These are phyloP conservation scores for Psococerastis gibbosa DNA, from an alignment of 2,888 invertebrate species.

Conservation along the genomic window DNA sequence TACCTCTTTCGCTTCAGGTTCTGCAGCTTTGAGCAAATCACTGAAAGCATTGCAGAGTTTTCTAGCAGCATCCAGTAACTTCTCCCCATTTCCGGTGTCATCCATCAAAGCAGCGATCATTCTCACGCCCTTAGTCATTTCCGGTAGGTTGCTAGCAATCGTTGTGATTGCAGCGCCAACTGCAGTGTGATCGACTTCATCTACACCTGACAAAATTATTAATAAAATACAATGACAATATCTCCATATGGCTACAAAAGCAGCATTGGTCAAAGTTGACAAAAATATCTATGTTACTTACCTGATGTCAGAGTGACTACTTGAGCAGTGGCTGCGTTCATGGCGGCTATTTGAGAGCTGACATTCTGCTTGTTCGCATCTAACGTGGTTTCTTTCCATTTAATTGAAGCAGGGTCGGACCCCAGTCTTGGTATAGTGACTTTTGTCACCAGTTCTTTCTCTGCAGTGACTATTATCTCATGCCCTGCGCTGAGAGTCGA, in stretches of 20 bases:
- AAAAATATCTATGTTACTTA: slow-evolving; percentile 18
- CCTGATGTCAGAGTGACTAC: slow-evolving; percentile 78
- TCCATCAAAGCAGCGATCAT: slow-evolving; percentile 93
- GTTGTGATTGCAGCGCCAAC: slow-evolving; percentile 95
- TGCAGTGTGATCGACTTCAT: slow-evolving; percentile 87
- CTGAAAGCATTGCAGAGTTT: slow-evolving; percentile 84
- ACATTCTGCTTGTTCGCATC: slow-evolving; percentile 93
- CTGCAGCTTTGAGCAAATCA: slow-evolving; percentile 85
- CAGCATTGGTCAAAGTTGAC: neutral
- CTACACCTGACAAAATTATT: slow-evolving; percentile 26
- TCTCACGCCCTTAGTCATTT: slow-evolving; percentile 86
- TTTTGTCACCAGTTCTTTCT: slow-evolving; percentile 47
- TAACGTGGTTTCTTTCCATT: slow-evolving; percentile 87
- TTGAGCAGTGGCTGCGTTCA: slow-evolving; percentile 98
- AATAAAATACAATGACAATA: neutral
- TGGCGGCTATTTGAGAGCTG: slow-evolving; percentile 91
- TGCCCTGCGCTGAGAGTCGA: slow-evolving; percentile 81
- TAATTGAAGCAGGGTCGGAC: slow-evolving; percentile 64
- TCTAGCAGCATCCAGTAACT: slow-evolving; percentile 78
- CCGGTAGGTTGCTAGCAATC: slow-evolving; percentile 88
- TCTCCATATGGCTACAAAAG: slow-evolving; percentile 1
- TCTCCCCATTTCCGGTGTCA: slow-evolving; percentile 61
- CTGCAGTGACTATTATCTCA: slow-evolving; percentile 71
- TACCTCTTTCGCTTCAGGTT: slow-evolving; percentile 81
- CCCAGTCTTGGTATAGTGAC: slow-evolving; percentile 55